These are phyloP conservation scores for Falco cherrug DNA, from an alignment of 2,797 vertebrate species.

Conservation along the genomic window DNA sequence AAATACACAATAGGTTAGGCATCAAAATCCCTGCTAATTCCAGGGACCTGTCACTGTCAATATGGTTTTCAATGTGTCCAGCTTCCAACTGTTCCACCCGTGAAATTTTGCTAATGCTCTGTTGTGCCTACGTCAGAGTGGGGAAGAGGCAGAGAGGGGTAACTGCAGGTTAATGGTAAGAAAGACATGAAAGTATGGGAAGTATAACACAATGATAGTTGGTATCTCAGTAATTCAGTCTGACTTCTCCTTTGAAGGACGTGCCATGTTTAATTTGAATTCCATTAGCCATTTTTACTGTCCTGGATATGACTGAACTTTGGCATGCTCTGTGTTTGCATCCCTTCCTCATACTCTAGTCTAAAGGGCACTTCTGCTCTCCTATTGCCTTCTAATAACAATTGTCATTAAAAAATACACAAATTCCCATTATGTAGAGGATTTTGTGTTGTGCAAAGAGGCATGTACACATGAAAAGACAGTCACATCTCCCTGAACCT, in stretches of 20 bases:
- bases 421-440: neutral
- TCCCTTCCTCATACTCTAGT: neutral
- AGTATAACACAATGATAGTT: neutral
- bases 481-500: neutral
- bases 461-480: accelerated
- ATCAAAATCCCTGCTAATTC: neutral
- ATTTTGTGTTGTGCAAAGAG: neutral
- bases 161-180: neutral
- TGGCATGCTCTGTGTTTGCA: neutral
- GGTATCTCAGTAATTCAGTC: neutral
- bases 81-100: neutral
- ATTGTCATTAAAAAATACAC: neutral
- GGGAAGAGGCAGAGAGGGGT: neutral
- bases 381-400: neutral
- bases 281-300: neutral
- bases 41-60: neutral
- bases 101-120: neutral
- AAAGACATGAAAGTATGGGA: neutral
- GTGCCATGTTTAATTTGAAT: neutral
- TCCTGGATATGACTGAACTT: neutral
- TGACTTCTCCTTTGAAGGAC: neutral
- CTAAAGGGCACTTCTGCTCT: neutral
- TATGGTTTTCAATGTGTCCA: neutral
- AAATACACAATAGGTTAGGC: neutral
- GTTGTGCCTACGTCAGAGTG: neutral